Evolutionary conservation across 2,888 invertebrate species (phyloP).

Genomic region (Lordiphosa fenestrarum): DNA sequence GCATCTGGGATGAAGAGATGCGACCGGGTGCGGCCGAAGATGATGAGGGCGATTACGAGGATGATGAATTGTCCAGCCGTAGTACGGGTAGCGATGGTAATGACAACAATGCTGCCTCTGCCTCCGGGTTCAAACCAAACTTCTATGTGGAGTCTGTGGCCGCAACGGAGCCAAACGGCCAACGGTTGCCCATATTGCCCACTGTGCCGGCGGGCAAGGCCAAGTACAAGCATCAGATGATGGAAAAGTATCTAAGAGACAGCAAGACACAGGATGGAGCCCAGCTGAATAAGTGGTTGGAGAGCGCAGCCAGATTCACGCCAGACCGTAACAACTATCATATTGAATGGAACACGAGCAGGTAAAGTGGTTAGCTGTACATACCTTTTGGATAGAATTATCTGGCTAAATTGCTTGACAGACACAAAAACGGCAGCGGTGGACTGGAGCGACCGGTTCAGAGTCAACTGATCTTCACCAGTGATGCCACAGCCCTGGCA

Average conservation of each 20-base stretch:
- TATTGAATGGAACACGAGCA: slow-evolving; percentile 83
- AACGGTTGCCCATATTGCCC: slow-evolving; percentile 46
- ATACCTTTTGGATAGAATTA: not conserved
- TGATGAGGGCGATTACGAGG: slow-evolving; percentile 46
- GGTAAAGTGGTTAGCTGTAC: slow-evolving; percentile 37
- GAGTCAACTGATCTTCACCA: slow-evolving; percentile 47
- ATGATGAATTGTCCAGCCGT: slow-evolving; percentile 55
- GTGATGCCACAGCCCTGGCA: slow-evolving; percentile 42
- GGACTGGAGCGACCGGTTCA: slow-evolving; percentile 45
- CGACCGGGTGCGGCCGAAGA: slow-evolving; percentile 59
- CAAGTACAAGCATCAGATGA: slow-evolving; percentile 83
- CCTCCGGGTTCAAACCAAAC: slow-evolving; percentile 48
- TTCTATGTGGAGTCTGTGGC: slow-evolving; percentile 50
- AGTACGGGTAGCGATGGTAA: slow-evolving; percentile 63
- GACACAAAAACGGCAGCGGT: slow-evolving; percentile 59
- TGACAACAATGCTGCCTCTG: slow-evolving; percentile 41
- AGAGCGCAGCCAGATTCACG: slow-evolving; percentile 87
- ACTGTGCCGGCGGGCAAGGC: slow-evolving; percentile 56
- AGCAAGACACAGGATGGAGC: slow-evolving; percentile 22
- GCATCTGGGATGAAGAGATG: slow-evolving; percentile 86
- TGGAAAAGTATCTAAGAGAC: slow-evolving; percentile 83
- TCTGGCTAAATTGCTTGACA: slow-evolving; percentile 21
- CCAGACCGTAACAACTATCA: slow-evolving; percentile 88
- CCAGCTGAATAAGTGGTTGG: slow-evolving; percentile 85
- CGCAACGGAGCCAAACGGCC: slow-evolving; percentile 9